Evolutionary conservation across 2,888 invertebrate genomes (phyloP).

Genomic region (Cephus rjabovi): DNA sequence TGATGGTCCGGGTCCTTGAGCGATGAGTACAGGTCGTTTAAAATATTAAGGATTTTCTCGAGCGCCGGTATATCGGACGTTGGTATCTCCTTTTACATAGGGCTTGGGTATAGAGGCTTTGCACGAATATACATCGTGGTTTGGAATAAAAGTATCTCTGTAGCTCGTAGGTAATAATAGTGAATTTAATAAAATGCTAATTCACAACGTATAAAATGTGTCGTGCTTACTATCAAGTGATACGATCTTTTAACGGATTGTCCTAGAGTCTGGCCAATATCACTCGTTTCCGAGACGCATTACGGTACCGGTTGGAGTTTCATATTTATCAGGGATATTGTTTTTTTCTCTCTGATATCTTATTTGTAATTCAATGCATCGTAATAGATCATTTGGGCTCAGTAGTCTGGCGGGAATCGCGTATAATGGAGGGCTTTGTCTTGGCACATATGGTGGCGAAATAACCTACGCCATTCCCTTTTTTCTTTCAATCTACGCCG

Average conservation of each 20-base stretch:
- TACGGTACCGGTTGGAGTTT: conserved; percentile 36
- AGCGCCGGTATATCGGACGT: neutral
- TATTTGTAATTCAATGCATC: conserved; percentile 50
- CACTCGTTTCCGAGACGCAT: conserved; percentile 28
- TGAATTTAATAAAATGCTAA: neutral
- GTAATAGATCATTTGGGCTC: conserved; percentile 32
- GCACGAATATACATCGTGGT: neutral
- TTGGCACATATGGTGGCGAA: neutral
- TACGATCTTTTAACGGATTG: conserved; percentile 32
- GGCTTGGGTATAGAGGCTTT: neutral
- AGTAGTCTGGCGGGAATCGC: neutral
- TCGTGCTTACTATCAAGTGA: conserved; percentile 39
- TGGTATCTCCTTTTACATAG: neutral
- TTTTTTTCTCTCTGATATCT: conserved; percentile 39
- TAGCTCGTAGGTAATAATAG: neutral
- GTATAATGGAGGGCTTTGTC: conserved; percentile 5
- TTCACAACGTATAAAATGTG: neutral
- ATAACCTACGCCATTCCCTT: neutral
- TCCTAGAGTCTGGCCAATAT: conserved; percentile 32
- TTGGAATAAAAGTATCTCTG: neutral
- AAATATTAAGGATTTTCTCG: neutral
- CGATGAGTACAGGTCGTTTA: neutral
- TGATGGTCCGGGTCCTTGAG: neutral
- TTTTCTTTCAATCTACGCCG: neutral
- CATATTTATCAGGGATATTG: conserved; percentile 53